Conservation (phyloP, 2,888 invertebrate species). For the Dorcus parallelipipedus region DNA sequence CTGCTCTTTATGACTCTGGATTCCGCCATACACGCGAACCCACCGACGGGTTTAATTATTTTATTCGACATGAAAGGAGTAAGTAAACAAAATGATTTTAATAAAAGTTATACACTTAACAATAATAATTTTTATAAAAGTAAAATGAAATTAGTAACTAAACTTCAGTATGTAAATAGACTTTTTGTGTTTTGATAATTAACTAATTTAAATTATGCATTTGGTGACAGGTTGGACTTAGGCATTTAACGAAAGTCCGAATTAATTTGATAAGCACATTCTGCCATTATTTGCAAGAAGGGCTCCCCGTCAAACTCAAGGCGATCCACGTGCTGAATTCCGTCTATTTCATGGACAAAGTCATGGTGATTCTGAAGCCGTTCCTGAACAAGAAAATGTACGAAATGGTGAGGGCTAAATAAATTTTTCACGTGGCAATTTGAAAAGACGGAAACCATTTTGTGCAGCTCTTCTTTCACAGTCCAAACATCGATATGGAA, state of each 20-base stretch:
- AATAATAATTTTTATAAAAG: no score
- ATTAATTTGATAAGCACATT: conserved; percentile 55
- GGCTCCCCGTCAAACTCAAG: conserved; percentile 62
- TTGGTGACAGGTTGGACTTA: conserved; percentile 27
- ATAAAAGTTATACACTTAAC: no score
- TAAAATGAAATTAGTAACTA: no score
- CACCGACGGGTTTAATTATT: conserved; percentile 63
- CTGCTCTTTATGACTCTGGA: conserved; percentile 47
- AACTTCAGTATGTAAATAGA: no score
- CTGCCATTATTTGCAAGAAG: conserved; percentile 68
- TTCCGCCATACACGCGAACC: conserved; percentile 55
- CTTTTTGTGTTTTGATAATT: no score
- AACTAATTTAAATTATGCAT: no score
- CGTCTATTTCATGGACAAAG: conserved; percentile 50
- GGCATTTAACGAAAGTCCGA: conserved; percentile 33
- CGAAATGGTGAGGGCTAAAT: no score
- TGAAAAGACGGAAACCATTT: conserved; percentile 22
- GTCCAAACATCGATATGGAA: conserved; percentile 54
- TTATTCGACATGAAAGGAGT: conserved; percentile 68
- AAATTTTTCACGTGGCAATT: no score
- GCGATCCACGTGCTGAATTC: conserved; percentile 65
- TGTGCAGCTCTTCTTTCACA: conserved; percentile 60
- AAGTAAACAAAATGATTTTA: conserved; percentile 29
- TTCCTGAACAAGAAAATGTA: conserved; percentile 49
- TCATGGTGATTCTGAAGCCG: conserved; percentile 49